Conservation (phyloP, 2,113 vertebrate species). For the Syngnathus typhle region DNA sequence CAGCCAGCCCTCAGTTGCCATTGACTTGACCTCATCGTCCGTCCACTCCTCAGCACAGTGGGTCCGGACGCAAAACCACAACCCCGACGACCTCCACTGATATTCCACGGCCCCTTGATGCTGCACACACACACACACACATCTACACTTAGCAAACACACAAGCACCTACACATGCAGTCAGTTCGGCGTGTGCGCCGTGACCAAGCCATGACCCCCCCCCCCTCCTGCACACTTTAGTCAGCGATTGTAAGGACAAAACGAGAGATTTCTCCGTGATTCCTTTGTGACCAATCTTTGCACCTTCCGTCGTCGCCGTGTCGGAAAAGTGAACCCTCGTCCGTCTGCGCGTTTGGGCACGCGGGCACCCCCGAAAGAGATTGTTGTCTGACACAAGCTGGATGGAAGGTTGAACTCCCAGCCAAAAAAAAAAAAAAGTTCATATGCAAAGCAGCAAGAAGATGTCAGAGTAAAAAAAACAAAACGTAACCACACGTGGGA, state of each 20-base stretch:
- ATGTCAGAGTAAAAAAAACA: conserved; percentile 20
- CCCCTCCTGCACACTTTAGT: conserved; percentile 47
- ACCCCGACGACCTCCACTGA: conserved; percentile 64
- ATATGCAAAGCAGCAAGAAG: conserved; percentile 34
- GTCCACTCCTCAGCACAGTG: conserved; percentile 66
- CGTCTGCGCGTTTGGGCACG: conserved; percentile 43
- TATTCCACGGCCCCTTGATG: conserved; percentile 65
- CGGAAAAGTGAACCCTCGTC: conserved; percentile 44
- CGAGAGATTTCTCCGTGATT: background rate
- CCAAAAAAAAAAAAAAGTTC: conserved; percentile 37
- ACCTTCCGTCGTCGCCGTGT: conserved; percentile 60
- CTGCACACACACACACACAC: conserved; percentile 39
- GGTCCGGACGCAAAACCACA: conserved; percentile 53
- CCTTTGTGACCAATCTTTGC: conserved; percentile 64
- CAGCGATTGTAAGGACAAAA: conserved; percentile 60
- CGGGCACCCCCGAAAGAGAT: conserved; percentile 54
- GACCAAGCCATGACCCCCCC: conserved; percentile 56
- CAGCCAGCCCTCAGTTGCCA: conserved; percentile 64
- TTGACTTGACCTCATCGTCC: conserved; percentile 53
- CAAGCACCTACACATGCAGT: conserved; percentile 20
- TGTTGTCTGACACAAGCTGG: conserved; percentile 54
- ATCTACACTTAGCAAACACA: conserved; percentile 4
- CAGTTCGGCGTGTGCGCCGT: conserved; percentile 24
- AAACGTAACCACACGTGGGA: conserved; percentile 46
- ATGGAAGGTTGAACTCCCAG: conserved; percentile 24